Evolutionary conservation across 2,888 invertebrate genomes (phyloP).

Genomic region (Subacronicta megacephala): DNA sequence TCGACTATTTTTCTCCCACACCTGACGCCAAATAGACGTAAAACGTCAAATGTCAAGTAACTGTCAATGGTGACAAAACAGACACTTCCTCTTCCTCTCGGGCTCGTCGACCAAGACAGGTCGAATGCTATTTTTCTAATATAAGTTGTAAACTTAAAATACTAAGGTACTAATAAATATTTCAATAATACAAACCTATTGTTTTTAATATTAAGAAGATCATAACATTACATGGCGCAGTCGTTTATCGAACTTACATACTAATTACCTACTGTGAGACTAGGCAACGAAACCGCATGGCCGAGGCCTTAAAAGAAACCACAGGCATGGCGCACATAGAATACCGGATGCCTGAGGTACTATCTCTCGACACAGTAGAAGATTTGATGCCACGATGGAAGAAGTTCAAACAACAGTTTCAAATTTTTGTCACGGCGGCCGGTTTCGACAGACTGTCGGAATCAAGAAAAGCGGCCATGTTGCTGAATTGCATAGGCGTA

Average conservation of each 20-base stretch:
- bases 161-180: too few species aligned
- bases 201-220: too few species aligned
- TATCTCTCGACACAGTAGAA: background rate
- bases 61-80: too few species aligned
- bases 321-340: background rate
- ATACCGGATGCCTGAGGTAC: background rate
- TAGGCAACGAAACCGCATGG: background rate
- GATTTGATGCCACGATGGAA: background rate
- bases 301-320: background rate
- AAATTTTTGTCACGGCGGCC: background rate
- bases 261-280: background rate
- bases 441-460: background rate
- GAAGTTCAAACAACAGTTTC: background rate
- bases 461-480: background rate
- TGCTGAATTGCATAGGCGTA: background rate
- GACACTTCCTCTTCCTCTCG: too few species aligned
- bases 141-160: too few species aligned
- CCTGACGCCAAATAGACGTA: too few species aligned
- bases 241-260: background rate
- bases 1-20: conserved; percentile 12
- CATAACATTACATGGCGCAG: conserved; percentile 1
- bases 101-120: too few species aligned
- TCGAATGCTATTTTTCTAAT: too few species aligned
- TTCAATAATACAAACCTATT: too few species aligned
- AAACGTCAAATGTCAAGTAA: too few species aligned